These are phyloP conservation scores for Nephrotoma flavescens DNA, from an alignment of 2,888 invertebrate genomes.

Conservation along the genomic window DNA sequence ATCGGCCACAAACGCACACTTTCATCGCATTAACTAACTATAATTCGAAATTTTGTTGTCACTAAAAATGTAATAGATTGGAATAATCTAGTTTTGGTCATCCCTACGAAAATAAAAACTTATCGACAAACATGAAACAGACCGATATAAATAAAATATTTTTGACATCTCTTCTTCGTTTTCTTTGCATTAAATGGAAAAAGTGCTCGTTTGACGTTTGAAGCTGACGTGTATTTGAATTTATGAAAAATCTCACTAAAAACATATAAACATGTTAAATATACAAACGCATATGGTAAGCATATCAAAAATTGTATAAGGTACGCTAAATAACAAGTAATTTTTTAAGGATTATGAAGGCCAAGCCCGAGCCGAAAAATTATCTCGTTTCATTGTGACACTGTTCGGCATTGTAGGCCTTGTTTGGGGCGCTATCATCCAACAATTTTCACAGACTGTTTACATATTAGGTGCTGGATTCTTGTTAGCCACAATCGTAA, in stretches of 20 bases:
- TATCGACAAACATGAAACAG: not conserved
- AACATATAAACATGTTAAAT: constrained; percentile 22
- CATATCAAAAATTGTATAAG: not conserved
- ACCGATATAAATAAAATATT: not conserved
- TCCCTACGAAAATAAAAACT: not conserved
- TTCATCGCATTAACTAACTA: no score
- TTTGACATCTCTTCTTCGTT: not conserved
- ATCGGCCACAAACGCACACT: no score
- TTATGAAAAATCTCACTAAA: not conserved
- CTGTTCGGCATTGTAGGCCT: constrained; percentile 84
- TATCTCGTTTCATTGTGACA: constrained; percentile 79
- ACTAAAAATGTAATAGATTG: not conserved
- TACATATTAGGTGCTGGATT: constrained; percentile 88
- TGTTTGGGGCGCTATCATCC: constrained; percentile 83
- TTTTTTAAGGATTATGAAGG: constrained; percentile 68
- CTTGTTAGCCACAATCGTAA: constrained; percentile 66
- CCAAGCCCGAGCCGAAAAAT: constrained; percentile 76
- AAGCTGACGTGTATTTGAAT: constrained; percentile 3
- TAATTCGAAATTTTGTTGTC: no score
- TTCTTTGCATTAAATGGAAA: not conserved
- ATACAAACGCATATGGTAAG: constrained; percentile 33
- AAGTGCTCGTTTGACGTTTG: not conserved
- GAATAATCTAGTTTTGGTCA: not conserved
- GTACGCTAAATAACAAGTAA: not conserved
- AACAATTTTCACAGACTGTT: constrained; percentile 91